A percentile compares a stretch with the other conserved stretches of the same genome.
Evolutionary conservation across 2,888 invertebrate species (phyloP).

Genomic region (Chloroclysta siterata): DNA sequence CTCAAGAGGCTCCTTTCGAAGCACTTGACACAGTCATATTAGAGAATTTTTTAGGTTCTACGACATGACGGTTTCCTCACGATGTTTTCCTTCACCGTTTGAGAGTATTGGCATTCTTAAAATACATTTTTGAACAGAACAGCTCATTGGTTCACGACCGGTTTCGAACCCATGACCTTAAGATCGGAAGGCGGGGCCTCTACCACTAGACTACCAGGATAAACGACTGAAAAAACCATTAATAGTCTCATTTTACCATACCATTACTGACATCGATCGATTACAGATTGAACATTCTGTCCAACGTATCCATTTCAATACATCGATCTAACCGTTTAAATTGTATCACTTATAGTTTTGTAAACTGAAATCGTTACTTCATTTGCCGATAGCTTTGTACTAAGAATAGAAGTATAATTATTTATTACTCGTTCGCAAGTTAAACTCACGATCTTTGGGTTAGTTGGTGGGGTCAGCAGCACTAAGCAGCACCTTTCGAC

Average conservation of each 20-base stretch:
- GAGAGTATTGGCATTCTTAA: too few species aligned
- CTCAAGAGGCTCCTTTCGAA: too few species aligned
- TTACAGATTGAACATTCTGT: background rate
- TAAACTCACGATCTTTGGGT: constrained; percentile 14
- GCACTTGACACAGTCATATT: too few species aligned
- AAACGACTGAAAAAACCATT: too few species aligned
- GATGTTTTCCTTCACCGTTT: too few species aligned
- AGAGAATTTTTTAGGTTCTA: too few species aligned
- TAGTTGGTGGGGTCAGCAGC: constrained; percentile 9
- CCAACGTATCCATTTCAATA: constrained; percentile 16
- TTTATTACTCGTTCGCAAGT: background rate
- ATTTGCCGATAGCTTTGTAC: background rate
- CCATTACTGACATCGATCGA: constrained; percentile 1
- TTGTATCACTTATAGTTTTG: background rate
- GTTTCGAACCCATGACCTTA: too few species aligned
- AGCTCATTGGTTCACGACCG: too few species aligned
- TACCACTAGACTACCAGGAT: too few species aligned
- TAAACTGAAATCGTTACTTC: background rate
- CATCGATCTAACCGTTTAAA: constrained; percentile 7
- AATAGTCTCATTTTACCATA: background rate
- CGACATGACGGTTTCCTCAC: too few species aligned
- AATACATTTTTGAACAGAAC: too few species aligned
- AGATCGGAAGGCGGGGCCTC: too few species aligned
- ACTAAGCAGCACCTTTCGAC: constrained; percentile 14
- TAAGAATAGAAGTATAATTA: background rate